A percentile compares a stretch with the other conserved stretches of the same genome.
These are phyloP conservation scores for Aplocera efformata DNA, from an alignment of 2,888 invertebrate genomes.

Conservation along the genomic window DNA sequence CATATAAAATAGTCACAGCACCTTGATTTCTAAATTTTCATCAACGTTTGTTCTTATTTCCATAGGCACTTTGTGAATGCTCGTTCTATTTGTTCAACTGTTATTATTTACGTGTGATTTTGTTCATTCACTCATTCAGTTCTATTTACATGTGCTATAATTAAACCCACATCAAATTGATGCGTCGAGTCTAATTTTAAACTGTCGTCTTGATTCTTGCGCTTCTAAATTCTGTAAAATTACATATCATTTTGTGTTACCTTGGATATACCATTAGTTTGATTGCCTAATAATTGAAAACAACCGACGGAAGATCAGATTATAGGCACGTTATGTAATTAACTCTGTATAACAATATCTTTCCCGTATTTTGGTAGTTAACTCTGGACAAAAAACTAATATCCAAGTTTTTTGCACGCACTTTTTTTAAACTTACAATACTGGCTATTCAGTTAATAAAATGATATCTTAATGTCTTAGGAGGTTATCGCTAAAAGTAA, in stretches of 20 bases:
- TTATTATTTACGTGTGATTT: conserved; percentile 10
- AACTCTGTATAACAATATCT: too few species aligned
- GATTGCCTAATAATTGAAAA: neutral
- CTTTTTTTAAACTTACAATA: too few species aligned
- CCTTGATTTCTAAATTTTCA: too few species aligned
- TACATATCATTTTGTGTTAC: conserved; percentile 18
- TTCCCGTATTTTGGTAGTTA: too few species aligned
- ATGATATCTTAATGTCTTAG: too few species aligned
- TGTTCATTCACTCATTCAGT: conserved; percentile 34
- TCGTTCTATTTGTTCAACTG: conserved; percentile 13
- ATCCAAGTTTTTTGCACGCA: too few species aligned
- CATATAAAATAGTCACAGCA: neutral
- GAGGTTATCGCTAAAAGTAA: too few species aligned
- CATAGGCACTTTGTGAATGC: conserved; percentile 24
- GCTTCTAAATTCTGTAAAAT: conserved; percentile 12
- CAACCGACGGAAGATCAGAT: too few species aligned
- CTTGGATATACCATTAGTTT: conserved; percentile 16
- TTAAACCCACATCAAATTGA: conserved; percentile 42
- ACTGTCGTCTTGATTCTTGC: conserved; percentile 14
- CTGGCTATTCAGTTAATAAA: too few species aligned
- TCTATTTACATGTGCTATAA: conserved; percentile 53
- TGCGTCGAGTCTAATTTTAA: conserved; percentile 34
- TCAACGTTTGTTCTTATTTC: neutral
- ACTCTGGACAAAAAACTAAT: too few species aligned
- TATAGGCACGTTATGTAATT: too few species aligned